A percentile compares a stretch with the other conserved stretches of the same genome.
Conservation (phyloP, 2,888 invertebrate species). For the Acleris emargana region DNA sequence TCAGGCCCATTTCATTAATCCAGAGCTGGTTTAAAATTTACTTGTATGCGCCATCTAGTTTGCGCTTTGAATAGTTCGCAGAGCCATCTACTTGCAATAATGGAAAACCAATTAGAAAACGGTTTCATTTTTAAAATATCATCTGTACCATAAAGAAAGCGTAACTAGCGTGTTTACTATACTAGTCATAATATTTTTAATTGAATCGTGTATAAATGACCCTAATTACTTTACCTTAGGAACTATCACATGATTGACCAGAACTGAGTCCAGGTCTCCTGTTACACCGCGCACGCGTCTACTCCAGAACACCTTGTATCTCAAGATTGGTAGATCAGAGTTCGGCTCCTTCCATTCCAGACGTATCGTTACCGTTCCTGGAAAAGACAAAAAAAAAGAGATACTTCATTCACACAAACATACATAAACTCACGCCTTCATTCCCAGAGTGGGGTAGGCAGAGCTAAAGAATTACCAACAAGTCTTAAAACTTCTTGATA, state of each 20-base stretch:
- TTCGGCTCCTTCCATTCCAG: constrained; percentile 88
- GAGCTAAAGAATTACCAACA: too few species aligned
- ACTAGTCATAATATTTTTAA: neutral
- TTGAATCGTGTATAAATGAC: neutral
- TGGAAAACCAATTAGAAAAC: too few species aligned
- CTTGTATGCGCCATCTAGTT: neutral
- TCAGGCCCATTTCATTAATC: neutral
- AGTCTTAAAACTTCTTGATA: too few species aligned
- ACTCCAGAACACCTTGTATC: constrained; percentile 90
- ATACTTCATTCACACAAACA: too few species aligned
- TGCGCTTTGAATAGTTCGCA: neutral
- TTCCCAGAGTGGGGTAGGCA: too few species aligned
- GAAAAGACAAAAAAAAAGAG: constrained; percentile 14
- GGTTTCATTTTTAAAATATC: too few species aligned
- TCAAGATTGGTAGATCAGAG: constrained; percentile 87
- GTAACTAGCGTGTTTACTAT: neutral
- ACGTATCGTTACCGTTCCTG: constrained; percentile 81
- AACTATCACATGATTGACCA: constrained; percentile 86
- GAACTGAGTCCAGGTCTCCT: constrained; percentile 84
- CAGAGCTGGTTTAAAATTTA: too few species aligned
- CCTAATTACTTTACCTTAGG: constrained; percentile 75
- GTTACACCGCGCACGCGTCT: constrained; percentile 85
- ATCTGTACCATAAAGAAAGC: neutral
- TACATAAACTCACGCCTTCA: too few species aligned
- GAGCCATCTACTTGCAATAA: neutral